Evolutionary conservation across 2,113 vertebrate species (phyloP).

Genomic region (Siniperca knerii): DNA sequence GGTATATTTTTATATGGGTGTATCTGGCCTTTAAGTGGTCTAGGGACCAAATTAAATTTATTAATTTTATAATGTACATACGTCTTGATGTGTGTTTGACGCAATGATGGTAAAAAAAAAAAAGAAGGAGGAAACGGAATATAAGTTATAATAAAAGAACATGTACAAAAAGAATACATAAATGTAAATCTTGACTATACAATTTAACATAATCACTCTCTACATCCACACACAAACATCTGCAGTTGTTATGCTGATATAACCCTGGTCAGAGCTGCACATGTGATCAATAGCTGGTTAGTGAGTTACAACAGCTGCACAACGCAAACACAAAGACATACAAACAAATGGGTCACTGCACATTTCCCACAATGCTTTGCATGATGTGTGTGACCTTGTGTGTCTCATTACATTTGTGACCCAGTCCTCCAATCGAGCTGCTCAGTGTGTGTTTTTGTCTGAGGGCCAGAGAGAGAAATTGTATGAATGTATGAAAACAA

Average conservation of each 20-base stretch:
- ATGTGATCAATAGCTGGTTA: slow-evolving; percentile 48
- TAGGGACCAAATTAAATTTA: background rate
- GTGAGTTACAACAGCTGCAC: slow-evolving; percentile 2
- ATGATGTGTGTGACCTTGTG: slow-evolving; percentile 42
- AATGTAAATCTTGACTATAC: background rate
- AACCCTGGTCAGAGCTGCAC: background rate
- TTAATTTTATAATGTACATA: background rate
- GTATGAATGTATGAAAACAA: slow-evolving; percentile 24
- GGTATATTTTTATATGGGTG: background rate
- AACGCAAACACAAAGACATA: slow-evolving; percentile 20
- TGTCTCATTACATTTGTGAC: slow-evolving; percentile 16
- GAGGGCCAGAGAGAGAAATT: slow-evolving; percentile 1
- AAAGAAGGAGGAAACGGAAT: background rate
- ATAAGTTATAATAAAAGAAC: background rate
- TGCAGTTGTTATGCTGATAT: background rate
- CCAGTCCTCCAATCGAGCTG: background rate
- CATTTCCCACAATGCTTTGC: slow-evolving; percentile 55
- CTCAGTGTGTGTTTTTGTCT: background rate
- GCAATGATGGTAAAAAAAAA: background rate
- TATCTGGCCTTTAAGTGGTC: background rate
- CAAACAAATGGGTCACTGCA: slow-evolving; percentile 44
- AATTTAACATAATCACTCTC: background rate
- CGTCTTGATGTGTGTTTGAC: background rate
- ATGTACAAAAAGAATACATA: background rate
- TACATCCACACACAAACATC: slow-evolving; percentile 4